Base-by-base conservation (phyloP, 2,113 vertebrate species). In the Pelusios castaneus region DNA sequence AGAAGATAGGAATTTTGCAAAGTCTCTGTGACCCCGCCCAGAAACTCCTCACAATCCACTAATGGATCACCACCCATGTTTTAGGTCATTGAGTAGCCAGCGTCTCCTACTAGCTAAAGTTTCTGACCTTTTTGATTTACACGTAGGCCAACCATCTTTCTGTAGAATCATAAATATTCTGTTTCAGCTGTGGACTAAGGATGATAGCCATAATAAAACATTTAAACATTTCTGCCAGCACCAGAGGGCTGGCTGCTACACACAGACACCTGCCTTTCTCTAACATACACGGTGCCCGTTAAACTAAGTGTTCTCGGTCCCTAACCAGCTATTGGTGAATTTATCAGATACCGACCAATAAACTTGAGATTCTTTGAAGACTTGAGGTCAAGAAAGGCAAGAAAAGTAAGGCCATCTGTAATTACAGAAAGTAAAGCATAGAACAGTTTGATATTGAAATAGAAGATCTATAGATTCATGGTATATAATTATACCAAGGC, bases 181-280 rank as follows among this genome's bases (percentile, higher is more conserved):
- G 34, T 81, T 60, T 43, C 24, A 55, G 45, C 51, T 88, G 73
- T 19, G 0, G 0, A 22, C 52, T 47, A 16, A 1, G 0, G 45
- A 84, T 38, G 54, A 11, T 54, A 58, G 38, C 12, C 24, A 45
- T 25, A 22, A 81, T 84, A 43, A 93, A 94, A 60, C 1, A 8
- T 80, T 41, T 75, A 75, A 24, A 27, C 24, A 5, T 1, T 51
- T 31, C 21, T 43, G 22, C 24, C 34, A 34, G 27, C 54, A 67
- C 11, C 1, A 54, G 67, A 82, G 41, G 1, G 24, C 56, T 45
- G 73, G 29, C 41, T 88, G 55, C 79, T 56, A 21, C 45, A 25
- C 7, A 1, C n/a, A 2, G 51, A 29, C 11, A 13, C 34, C 56
- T 3, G 5, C 45, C 81, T 56, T 47, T 73, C 1, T 16, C 29